Evolutionary conservation across 2,888 invertebrate species (phyloP), one percentile per base, ranked within the genome.

Genomic region (Caenorhabditis virilis): DNA sequence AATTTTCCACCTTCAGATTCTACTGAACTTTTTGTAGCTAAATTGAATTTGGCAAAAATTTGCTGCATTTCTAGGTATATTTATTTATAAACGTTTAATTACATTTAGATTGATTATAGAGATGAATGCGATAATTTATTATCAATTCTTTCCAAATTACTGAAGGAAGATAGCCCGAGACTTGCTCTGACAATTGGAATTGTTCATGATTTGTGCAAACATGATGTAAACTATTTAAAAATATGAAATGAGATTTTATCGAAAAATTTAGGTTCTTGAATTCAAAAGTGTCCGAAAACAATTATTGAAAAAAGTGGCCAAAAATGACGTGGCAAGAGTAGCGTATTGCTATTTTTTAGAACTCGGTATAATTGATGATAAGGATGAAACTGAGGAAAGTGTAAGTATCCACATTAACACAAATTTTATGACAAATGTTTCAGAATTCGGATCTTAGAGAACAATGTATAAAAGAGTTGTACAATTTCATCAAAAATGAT

Each of bases 1-100:
- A 20, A 41, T n/a, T 33, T 46, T 3, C 1, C 11, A 20, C 2
- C 18, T 11, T 13, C 27, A 1, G 60, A 41, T 35, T 5, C 23
- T 1, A 33, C 38, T 15, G 45, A 50, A 23, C 0, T 55, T 7
- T 56, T 62, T 23, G 13, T n/a, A 5, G 47, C 50, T 4, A 51
- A 39, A 16, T 15, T 61, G 35, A 22, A 55, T 11, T 26, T 61
- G 0, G 46, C 47, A 0, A 47, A 41, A 23, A 43, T 46, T 9
- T 56, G 55, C 41, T 62, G 61, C n/a, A 41, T 55, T 26, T 51
- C 52, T 2, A 61, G 26, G 61, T 61, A 18, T 20, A 42, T 43
- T 13, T 11, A 48, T 38, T 38, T 48, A n/a, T 35, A n/a, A 36
- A 22, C 13, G 6, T 20, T 23, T 16, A 48, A 36, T 27, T 16